Evolutionary conservation across 1,140 invertebrate species (phyloP).

Genomic region (Diorhabda sublineata): DNA sequence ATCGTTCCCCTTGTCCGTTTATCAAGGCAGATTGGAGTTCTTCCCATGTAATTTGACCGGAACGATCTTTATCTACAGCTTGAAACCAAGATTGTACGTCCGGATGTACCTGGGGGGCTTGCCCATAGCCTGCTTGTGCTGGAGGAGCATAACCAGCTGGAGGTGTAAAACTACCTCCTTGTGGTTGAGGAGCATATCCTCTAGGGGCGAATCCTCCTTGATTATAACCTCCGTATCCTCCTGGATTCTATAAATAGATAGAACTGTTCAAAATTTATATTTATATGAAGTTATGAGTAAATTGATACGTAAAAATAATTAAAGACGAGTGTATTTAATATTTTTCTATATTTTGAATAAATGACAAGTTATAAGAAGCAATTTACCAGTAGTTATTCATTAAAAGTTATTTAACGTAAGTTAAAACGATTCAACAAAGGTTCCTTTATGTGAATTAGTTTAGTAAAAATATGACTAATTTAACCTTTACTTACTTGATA

Average conservation of each 20-base stretch:
- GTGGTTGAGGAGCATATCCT: background rate
- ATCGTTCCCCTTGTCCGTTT: constrained; percentile 81
- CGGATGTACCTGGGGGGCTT: constrained; percentile 47
- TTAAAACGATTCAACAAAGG: too few species aligned
- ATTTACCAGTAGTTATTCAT: too few species aligned
- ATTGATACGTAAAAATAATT: background rate
- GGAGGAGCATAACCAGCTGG: constrained; percentile 1
- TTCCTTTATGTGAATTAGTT: too few species aligned
- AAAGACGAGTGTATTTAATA: too few species aligned
- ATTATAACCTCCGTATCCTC: background rate
- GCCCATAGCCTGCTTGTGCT: constrained; percentile 3
- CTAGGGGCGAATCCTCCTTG: background rate
- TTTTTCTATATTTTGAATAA: too few species aligned
- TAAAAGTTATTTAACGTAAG: too few species aligned
- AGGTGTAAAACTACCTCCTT: background rate
- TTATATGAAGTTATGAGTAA: background rate
- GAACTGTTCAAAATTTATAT: background rate
- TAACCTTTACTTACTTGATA: too few species aligned
- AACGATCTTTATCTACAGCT: constrained; percentile 76
- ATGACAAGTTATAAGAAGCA: too few species aligned
- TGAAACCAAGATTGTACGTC: constrained; percentile 77
- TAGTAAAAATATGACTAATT: too few species aligned
- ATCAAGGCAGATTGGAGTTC: constrained; percentile 81
- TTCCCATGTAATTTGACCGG: constrained; percentile 72
- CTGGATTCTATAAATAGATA: background rate